Conservation (phyloP, 2,888 invertebrate species). For the Adineta ricciae region DNA sequence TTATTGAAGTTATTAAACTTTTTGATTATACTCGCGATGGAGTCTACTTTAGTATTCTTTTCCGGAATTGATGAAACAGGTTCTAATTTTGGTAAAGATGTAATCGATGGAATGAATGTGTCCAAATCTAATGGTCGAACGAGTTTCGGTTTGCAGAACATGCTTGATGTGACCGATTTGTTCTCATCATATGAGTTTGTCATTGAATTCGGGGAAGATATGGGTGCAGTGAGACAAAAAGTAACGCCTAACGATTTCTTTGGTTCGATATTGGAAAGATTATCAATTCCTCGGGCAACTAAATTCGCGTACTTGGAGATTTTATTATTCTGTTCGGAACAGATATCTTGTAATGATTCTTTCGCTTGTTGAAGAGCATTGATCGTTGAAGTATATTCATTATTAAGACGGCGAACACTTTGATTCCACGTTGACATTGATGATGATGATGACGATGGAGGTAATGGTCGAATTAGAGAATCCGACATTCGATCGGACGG, state of each 20-base stretch:
- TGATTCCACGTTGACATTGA: constrained; percentile 3
- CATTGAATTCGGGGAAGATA: neutral
- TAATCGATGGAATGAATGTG: neutral
- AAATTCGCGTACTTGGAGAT: neutral
- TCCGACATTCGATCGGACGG: too few relatives aligned
- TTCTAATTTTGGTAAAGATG: neutral
- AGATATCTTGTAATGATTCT: neutral
- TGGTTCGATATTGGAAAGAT: neutral
- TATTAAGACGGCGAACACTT: constrained; percentile 14
- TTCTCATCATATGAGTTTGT: neutral
- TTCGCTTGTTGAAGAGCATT: neutral
- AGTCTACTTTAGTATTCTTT: neutral
- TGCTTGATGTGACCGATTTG: neutral
- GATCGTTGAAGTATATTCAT: neutral
- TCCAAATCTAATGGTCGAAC: neutral
- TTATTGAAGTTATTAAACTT: neutral
- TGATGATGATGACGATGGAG: neutral
- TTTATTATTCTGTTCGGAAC: neutral
- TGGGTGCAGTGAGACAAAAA: neutral
- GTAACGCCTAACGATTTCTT: neutral
- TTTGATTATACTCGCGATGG: neutral
- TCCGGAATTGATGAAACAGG: neutral
- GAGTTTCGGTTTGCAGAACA: neutral
- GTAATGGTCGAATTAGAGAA: neutral
- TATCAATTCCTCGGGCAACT: neutral